Conservation (phyloP, 2,797 vertebrate species). For the Uromys caudimaculatus region DNA sequence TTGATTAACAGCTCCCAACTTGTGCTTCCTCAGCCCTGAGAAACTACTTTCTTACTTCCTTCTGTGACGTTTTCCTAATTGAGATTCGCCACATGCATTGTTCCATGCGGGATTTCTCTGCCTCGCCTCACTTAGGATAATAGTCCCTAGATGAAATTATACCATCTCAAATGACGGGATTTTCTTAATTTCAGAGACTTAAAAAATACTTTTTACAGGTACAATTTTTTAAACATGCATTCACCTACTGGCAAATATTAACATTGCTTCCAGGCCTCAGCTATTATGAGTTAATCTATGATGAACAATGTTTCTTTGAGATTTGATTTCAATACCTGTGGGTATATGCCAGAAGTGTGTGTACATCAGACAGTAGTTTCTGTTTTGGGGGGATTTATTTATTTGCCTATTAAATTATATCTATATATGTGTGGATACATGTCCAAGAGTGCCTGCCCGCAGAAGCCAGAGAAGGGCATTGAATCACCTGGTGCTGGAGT, state of each 20-base stretch:
- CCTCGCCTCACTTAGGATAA: not conserved
- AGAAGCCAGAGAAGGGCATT: not conserved
- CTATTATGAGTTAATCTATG: not conserved
- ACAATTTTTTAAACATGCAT: not conserved
- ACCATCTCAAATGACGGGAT: not conserved
- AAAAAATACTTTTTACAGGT: not conserved
- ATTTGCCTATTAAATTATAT: not conserved
- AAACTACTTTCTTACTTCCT: too few relatives aligned
- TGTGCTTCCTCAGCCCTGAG: not conserved
- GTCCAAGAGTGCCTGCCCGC: not conserved
- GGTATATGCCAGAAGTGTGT: not conserved
- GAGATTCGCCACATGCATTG: not conserved
- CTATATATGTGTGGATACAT: not conserved
- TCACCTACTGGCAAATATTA: not conserved
- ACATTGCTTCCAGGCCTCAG: not conserved
- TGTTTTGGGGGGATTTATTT: not conserved
- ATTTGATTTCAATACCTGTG: not conserved
- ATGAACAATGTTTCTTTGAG: not conserved
- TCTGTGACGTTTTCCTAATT: not conserved
- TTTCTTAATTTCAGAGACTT: not conserved
- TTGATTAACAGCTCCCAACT: not conserved
- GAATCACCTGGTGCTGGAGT: not conserved
- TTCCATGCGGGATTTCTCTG: not conserved
- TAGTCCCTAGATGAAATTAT: not conserved
- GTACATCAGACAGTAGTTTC: not conserved